Percentiles rank a stretch among this genome's conserved stretches.
These are phyloP conservation scores for Novumbra hubbsi DNA, from an alignment of 2,797 vertebrate genomes.

Conservation along the genomic window DNA sequence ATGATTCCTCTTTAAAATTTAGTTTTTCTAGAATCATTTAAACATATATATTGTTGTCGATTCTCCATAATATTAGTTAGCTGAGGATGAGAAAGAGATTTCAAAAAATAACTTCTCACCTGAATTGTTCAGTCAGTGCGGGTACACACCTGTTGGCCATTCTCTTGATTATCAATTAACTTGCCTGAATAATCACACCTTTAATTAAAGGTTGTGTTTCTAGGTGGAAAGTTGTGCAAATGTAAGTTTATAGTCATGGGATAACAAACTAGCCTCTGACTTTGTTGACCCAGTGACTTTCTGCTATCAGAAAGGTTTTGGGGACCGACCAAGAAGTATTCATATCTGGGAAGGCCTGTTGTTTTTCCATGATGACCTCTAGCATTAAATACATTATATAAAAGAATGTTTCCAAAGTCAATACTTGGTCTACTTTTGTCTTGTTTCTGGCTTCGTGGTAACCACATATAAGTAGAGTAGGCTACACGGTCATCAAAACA, in stretches of 20 bases:
- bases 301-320: too few species aligned
- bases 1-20: not conserved
- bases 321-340: too few species aligned
- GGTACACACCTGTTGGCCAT: conserved; percentile 1
- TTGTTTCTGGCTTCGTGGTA: conserved; percentile 32
- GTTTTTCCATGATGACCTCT: too few species aligned
- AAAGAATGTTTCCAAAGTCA: too few species aligned
- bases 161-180: not conserved
- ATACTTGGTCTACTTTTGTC: conserved; percentile 44
- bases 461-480: not conserved
- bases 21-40: not conserved
- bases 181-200: not conserved
- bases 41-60: conserved; percentile 45
- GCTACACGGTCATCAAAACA: not conserved
- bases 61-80: conserved; percentile 35
- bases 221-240: too few species aligned
- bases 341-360: too few species aligned
- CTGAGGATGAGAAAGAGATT: not conserved
- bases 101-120: not conserved
- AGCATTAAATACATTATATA: too few species aligned
- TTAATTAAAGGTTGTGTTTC: too few species aligned
- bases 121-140: not conserved
- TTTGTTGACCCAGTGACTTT: too few species aligned
- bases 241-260: too few species aligned
- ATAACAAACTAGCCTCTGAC: too few species aligned